Evolutionary conservation across 1,140 invertebrate species (phyloP).

Genomic region (Epicauta chinensis): DNA sequence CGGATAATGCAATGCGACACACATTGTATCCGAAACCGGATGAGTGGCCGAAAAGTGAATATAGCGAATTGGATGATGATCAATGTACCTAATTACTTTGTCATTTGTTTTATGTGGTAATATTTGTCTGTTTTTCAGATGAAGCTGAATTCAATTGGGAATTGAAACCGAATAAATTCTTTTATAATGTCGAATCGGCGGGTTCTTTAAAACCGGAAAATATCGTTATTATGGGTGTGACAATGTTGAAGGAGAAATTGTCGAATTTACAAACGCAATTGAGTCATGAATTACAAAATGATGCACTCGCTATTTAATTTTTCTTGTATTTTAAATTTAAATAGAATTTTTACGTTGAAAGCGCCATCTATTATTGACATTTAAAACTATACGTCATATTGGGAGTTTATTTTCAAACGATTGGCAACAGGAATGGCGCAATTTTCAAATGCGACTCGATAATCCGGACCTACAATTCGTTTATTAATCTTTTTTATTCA

Average conservation of each 20-base stretch:
- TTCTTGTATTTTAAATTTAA: neutral
- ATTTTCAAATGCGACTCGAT: no score
- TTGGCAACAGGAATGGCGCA: no score
- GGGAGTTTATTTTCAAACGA: no score
- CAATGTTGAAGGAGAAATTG: conserved; percentile 91
- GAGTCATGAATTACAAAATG: conserved; percentile 79
- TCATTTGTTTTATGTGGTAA: conserved; percentile 13
- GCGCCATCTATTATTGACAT: no score
- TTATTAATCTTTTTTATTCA: no score
- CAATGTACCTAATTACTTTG: conserved; percentile 62
- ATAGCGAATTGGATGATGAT: conserved; percentile 88
- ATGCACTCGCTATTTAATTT: conserved; percentile 64
- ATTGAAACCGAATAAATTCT: conserved; percentile 96
- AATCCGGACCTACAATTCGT: no score
- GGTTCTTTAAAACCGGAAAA: conserved; percentile 94
- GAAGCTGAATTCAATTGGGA: conserved; percentile 91
- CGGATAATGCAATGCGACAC: conserved; percentile 95
- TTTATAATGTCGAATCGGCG: conserved; percentile 92
- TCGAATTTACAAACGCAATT: conserved; percentile 91
- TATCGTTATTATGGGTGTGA: conserved; percentile 92
- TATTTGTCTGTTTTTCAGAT: conserved; percentile 49
- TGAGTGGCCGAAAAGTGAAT: conserved; percentile 99
- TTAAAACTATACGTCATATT: no score
- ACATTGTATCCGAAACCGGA: conserved; percentile 96
- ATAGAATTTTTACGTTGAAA: no score